phyloP scores from a whole-genome alignment of 2,888 invertebrate species.

The Lochmaea crataegi region DNA sequence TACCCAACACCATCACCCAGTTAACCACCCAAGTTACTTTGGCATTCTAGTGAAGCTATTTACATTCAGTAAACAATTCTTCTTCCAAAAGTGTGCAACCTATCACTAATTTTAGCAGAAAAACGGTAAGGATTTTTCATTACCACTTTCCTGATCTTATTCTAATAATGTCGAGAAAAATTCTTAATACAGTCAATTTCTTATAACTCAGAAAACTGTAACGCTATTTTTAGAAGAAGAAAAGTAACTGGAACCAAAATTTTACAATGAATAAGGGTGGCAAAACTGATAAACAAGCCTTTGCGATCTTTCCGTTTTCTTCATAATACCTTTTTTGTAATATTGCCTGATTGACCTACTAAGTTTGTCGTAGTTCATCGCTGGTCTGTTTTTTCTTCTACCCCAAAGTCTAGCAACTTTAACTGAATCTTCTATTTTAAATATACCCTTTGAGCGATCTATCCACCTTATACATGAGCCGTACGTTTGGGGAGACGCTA shows the following conservation, averaged over 20 bases:
- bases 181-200: neutral
- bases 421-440: constrained; percentile 99
- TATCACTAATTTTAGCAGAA: neutral
- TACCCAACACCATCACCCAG: constrained; percentile 34
- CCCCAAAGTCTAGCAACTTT: constrained; percentile 99
- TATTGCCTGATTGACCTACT: constrained; percentile 97
- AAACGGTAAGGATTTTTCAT: neutral
- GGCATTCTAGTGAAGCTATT: constrained; percentile 36
- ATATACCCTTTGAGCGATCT: constrained; percentile 93
- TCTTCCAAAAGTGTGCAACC: neutral
- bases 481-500: constrained; percentile 88
- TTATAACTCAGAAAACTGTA: neutral
- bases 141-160: neutral
- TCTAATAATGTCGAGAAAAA: neutral
- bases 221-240: constrained; percentile 3
- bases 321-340: constrained; percentile 99
- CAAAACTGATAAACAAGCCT: constrained; percentile 99
- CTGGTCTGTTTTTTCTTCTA: constrained; percentile 95
- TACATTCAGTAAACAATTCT: constrained; percentile 21
- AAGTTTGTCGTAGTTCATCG: constrained; percentile 99
- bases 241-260: neutral
- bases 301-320: constrained; percentile 98
- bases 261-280: constrained; percentile 89
- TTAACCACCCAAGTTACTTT: constrained; percentile 42
- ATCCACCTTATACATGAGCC: constrained; percentile 98